Evolutionary conservation across 2,113 vertebrate species (phyloP).

Genomic region (Neotragus moschatus): DNA sequence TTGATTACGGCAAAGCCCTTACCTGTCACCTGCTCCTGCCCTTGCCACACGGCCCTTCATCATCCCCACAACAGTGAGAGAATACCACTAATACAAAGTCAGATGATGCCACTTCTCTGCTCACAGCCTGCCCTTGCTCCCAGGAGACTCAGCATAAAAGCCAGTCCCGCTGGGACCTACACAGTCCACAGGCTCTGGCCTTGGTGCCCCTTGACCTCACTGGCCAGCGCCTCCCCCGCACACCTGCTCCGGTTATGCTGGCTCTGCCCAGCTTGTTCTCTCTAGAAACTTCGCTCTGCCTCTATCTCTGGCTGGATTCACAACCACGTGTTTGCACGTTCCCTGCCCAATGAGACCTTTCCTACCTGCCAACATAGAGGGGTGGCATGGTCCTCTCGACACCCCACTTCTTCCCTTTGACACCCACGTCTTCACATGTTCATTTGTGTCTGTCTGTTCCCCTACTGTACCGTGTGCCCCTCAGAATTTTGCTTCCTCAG

Average conservation of each 20-base stretch:
- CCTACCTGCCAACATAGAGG: not conserved
- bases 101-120: not conserved
- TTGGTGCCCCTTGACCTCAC: not conserved
- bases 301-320: not conserved
- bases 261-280: not conserved
- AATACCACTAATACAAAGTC: not conserved
- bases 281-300: not conserved
- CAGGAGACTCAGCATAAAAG: not conserved
- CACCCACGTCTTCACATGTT: fast-evolving
- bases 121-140: not conserved
- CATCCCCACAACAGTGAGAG: fast-evolving
- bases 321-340: not conserved
- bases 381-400: not conserved
- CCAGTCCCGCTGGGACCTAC: not conserved
- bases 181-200: not conserved
- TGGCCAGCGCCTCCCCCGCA: no score
- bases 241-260: not conserved
- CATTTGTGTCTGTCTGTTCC: not conserved
- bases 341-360: not conserved
- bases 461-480: not conserved
- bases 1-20: not conserved
- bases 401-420: not conserved
- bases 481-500: not conserved
- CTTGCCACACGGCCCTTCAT: not conserved
- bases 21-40: not conserved